Conservation (phyloP, 2,888 invertebrate genomes). For the Macropis europaea region DNA sequence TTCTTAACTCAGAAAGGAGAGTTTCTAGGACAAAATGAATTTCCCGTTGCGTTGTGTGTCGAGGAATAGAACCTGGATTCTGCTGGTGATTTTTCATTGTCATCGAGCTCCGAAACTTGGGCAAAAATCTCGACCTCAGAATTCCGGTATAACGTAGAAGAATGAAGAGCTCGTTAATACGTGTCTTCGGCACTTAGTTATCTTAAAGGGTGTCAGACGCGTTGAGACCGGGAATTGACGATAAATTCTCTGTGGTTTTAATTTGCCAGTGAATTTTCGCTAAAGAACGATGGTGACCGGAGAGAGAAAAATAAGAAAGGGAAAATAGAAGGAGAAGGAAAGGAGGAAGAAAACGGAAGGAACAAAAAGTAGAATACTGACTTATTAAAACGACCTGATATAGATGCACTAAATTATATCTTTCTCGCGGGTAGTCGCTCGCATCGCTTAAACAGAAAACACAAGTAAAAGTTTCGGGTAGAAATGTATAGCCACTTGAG, state of each 20-base stretch:
- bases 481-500: conserved; percentile 62
- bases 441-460: conserved; percentile 25
- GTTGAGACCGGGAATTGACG: conserved; percentile 48
- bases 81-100: conserved; percentile 32
- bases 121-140: conserved; percentile 34
- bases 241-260: conserved; percentile 69
- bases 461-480: conserved; percentile 51
- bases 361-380: conserved; percentile 44
- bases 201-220: conserved; percentile 63
- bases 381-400: conserved; percentile 67
- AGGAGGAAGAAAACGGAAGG: conserved; percentile 1
- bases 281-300: conserved; percentile 24
- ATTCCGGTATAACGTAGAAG: conserved; percentile 48
- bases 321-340: conserved; percentile 24
- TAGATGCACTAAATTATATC: conserved; percentile 71
- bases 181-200: conserved; percentile 64
- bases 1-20: not conserved
- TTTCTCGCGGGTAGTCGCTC: conserved; percentile 48
- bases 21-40: conserved; percentile 20
- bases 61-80: conserved; percentile 33
- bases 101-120: conserved; percentile 13
- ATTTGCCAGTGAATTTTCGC: conserved; percentile 64
- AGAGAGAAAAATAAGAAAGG: conserved; percentile 9
- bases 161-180: conserved; percentile 67
- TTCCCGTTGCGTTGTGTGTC: conserved; percentile 23